Conservation (phyloP, 2,113 vertebrate genomes). For the Scophthalmus maximus region DNA sequence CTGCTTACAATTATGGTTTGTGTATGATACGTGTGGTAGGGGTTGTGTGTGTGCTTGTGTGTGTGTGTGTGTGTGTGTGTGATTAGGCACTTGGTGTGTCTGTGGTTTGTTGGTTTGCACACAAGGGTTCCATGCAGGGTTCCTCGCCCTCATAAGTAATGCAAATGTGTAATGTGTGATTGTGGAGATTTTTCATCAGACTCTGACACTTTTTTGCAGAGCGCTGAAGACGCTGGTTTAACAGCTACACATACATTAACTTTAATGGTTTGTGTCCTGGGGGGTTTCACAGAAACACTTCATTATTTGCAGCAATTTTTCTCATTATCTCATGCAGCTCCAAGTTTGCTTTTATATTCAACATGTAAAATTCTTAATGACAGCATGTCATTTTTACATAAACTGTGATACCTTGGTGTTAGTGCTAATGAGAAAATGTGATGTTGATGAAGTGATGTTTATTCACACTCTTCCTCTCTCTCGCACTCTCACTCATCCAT, state of each 20-base stretch:
- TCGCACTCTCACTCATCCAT: background rate
- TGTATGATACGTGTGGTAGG: background rate
- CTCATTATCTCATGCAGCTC: conserved; percentile 17
- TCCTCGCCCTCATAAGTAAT: too few relatives aligned
- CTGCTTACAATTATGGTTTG: background rate
- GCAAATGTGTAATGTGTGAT: background rate
- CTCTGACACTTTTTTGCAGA: conserved; percentile 43
- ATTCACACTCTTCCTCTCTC: background rate
- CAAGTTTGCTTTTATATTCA: conserved; percentile 15
- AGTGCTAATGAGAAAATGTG: background rate
- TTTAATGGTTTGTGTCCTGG: conserved; percentile 42
- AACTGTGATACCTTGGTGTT: conserved; percentile 7
- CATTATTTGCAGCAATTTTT: conserved; percentile 22
- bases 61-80: background rate
- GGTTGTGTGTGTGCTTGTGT: background rate
- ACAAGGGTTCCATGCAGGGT: background rate
- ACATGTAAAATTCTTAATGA: conserved; percentile 21
- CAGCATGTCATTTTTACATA: conserved; percentile 15
- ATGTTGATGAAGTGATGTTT: too few relatives aligned
- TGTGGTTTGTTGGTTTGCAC: background rate
- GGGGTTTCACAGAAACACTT: conserved; percentile 30
- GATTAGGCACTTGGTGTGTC: background rate
- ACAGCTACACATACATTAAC: conserved; percentile 38
- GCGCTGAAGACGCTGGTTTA: conserved; percentile 25
- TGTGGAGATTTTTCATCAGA: background rate